phyloP scores from a whole-genome alignment of 2,797 vertebrate genomes.

The Paratrypauchen microcephalus region DNA sequence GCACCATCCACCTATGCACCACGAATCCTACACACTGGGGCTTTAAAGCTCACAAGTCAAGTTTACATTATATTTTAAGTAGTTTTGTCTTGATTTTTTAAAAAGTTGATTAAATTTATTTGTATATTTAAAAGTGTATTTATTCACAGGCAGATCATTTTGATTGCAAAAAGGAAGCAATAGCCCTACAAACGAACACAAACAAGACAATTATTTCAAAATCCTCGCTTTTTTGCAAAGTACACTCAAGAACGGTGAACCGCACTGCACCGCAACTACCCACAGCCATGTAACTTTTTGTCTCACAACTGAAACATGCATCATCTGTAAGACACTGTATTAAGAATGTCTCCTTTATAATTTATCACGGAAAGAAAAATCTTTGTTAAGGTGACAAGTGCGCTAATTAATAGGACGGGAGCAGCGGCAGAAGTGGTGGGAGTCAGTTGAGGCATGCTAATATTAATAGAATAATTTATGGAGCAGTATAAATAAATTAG shows the following conservation, averaged over 20 bases:
- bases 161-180: no score
- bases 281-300: constrained; percentile 30
- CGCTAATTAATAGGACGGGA: constrained; percentile 81
- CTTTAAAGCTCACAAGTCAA: no score
- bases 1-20: no score
- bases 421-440: constrained; percentile 74
- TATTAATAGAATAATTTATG: constrained; percentile 88
- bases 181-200: neutral
- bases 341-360: constrained; percentile 83
- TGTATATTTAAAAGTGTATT: no score
- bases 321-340: constrained; percentile 77
- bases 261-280: neutral
- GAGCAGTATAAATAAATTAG: constrained; percentile 83
- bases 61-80: no score
- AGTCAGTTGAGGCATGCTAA: constrained; percentile 82
- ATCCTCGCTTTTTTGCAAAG: neutral
- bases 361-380: constrained; percentile 83
- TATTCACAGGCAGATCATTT: no score
- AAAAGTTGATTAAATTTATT: no score
- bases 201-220: neutral
- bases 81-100: no score
- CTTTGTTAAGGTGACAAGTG: constrained; percentile 83
- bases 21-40: no score
- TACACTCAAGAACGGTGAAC: neutral
- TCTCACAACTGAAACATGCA: constrained; percentile 78